Percentiles rank a stretch among this genome's conserved stretches.
These are phyloP conservation scores for Mechanitis messenoides DNA, from an alignment of 2,888 invertebrate species.

Conservation along the genomic window DNA sequence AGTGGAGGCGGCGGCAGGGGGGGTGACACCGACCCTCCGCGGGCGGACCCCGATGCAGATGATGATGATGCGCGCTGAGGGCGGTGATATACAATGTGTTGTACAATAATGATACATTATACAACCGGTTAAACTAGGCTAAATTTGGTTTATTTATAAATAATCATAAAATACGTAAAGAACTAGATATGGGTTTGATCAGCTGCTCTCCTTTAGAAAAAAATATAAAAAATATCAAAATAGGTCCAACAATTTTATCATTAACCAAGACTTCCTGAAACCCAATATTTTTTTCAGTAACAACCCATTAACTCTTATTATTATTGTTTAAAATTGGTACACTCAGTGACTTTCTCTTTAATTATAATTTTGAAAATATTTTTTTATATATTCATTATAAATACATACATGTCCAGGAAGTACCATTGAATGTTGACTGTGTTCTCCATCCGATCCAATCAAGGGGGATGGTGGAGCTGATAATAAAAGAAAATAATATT, in stretches of 20 bases:
- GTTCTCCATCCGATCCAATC: constrained; percentile 80
- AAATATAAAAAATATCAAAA: too few relatives aligned
- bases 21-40: constrained; percentile 84
- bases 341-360: too few relatives aligned
- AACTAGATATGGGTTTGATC: too few relatives aligned
- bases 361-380: too few relatives aligned
- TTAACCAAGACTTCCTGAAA: too few relatives aligned
- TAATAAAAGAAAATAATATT: constrained; percentile 28
- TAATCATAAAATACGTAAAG: too few relatives aligned
- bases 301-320: too few relatives aligned
- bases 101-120: too few relatives aligned
- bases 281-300: too few relatives aligned
- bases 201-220: too few relatives aligned
- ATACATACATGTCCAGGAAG: constrained; percentile 63
- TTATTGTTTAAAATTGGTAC: too few relatives aligned
- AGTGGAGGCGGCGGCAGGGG: constrained; percentile 93
- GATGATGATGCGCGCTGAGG: constrained; percentile 63
- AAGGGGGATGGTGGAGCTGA: constrained; percentile 90
- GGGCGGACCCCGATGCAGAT: constrained; percentile 55
- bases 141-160: background rate
- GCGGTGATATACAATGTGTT: background rate
- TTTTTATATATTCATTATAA: background rate
- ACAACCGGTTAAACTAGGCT: background rate
- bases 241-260: too few relatives aligned
- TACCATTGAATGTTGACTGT: constrained; percentile 73